These are phyloP conservation scores for Sminthurinus signatus DNA, from an alignment of 1,140 invertebrate genomes.

Conservation along the genomic window DNA sequence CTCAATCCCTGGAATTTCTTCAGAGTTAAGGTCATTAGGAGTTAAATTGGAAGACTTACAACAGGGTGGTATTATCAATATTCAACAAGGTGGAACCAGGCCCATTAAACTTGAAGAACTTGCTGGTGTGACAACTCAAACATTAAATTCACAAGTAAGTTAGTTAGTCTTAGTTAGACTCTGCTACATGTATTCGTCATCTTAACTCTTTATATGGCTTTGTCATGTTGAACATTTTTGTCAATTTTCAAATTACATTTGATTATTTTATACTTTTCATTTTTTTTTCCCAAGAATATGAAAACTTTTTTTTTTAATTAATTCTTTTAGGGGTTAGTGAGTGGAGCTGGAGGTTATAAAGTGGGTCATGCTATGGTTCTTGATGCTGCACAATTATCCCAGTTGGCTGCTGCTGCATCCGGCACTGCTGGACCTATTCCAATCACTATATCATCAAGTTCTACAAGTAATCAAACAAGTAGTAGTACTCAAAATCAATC, in stretches of 20 bases:
- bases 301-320: not conserved
- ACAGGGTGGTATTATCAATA: constrained; percentile 31
- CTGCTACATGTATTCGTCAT: not conserved
- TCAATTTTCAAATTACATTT: not conserved
- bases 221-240: not conserved
- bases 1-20: constrained; percentile 31
- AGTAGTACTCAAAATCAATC: constrained; percentile 12
- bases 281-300: not conserved
- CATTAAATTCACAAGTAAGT: no score
- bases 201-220: not conserved
- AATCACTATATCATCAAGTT: constrained; percentile 16
- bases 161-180: not conserved
- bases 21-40: constrained; percentile 35
- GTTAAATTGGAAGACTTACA: constrained; percentile 40
- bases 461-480: constrained; percentile 11
- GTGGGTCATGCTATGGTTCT: constrained; percentile 29
- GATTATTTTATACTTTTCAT: not conserved
- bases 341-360: constrained; percentile 17
- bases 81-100: constrained; percentile 18
- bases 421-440: constrained; percentile 25
- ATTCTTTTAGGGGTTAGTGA: constrained; percentile 6
- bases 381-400: constrained; percentile 37
- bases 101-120: constrained; percentile 36
- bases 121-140: not conserved
- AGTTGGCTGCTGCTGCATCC: constrained; percentile 22